Evolutionary conservation across 2,888 invertebrate species (phyloP).

Genomic region (Colletes collaris): DNA sequence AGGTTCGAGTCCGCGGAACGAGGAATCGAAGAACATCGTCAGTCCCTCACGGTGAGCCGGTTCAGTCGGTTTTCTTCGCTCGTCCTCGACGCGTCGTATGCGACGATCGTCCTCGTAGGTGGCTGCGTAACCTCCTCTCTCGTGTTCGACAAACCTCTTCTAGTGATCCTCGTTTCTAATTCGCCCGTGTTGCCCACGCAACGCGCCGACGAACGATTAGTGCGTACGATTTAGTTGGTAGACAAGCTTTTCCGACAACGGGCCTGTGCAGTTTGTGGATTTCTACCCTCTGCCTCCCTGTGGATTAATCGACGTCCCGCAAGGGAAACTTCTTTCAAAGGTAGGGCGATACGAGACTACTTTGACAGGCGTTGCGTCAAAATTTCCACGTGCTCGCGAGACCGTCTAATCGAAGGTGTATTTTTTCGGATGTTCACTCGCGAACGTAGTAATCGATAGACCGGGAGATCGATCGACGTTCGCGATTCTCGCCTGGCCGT

Average conservation of each 20-base stretch:
- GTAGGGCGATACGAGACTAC: constrained; percentile 35
- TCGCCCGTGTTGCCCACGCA: constrained; percentile 6
- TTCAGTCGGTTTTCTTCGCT: constrained; percentile 57
- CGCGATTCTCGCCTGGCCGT: constrained; percentile 33
- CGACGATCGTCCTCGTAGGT: constrained; percentile 42
- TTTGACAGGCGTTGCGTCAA: no score
- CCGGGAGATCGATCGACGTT: neutral
- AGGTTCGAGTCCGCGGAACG: constrained; percentile 51
- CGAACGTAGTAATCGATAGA: no score
- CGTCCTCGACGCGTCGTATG: constrained; percentile 28
- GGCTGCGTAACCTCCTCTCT: constrained; percentile 35
- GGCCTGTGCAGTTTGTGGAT: constrained; percentile 50
- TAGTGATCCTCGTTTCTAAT: neutral
- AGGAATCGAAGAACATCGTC: constrained; percentile 59
- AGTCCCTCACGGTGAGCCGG: constrained; percentile 73
- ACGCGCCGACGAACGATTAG: constrained; percentile 51
- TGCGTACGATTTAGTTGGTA: constrained; percentile 63
- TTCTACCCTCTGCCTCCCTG: constrained; percentile 56
- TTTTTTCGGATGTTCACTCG: no score
- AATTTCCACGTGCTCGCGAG: no score
- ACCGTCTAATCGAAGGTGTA: no score
- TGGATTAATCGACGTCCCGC: constrained; percentile 65
- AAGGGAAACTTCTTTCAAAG: constrained; percentile 53
- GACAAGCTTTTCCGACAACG: constrained; percentile 31
- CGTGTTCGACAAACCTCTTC: constrained; percentile 21